Evolutionary conservation across 2,797 vertebrate genomes (phyloP).

Genomic region (Galagoides demidoff): DNA sequence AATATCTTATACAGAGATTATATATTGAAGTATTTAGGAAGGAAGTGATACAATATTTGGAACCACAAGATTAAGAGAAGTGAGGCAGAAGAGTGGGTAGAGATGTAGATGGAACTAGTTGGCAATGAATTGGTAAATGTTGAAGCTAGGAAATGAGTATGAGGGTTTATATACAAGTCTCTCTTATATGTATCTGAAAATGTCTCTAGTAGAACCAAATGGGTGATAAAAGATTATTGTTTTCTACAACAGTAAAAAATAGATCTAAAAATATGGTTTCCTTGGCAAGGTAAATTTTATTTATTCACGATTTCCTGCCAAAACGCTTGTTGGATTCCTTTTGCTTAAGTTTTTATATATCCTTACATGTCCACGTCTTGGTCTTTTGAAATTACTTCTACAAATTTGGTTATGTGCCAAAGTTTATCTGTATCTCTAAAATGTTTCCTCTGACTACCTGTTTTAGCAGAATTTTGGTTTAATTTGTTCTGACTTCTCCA

Average conservation of each 20-base stretch:
- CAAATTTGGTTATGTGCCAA: slow-evolving; percentile 25
- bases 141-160: not conserved
- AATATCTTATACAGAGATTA: not conserved
- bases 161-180: not conserved
- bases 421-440: slow-evolving; percentile 26
- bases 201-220: slow-evolving; percentile 1
- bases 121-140: not conserved
- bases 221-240: not conserved
- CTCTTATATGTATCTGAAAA: slow-evolving; percentile 14
- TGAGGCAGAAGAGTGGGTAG: not conserved
- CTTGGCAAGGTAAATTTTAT: slow-evolving; percentile 51
- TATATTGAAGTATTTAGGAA: not conserved
- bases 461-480: slow-evolving; percentile 45
- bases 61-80: not conserved
- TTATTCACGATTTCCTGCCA: slow-evolving; percentile 58
- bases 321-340: slow-evolving; percentile 17
- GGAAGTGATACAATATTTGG: not conserved
- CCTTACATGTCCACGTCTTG: not conserved
- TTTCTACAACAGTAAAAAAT: slow-evolving; percentile 10
- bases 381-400: slow-evolving; percentile 52
- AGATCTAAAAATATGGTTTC: slow-evolving; percentile 52
- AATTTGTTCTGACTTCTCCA: slow-evolving; percentile 45
- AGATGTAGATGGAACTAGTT: not conserved
- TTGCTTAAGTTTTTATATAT: slow-evolving; percentile 55
- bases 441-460: not conserved